These are phyloP conservation scores for Paralinhomoeus sp. DNA, from an alignment of 2,888 invertebrate genomes.

Conservation along the genomic window DNA sequence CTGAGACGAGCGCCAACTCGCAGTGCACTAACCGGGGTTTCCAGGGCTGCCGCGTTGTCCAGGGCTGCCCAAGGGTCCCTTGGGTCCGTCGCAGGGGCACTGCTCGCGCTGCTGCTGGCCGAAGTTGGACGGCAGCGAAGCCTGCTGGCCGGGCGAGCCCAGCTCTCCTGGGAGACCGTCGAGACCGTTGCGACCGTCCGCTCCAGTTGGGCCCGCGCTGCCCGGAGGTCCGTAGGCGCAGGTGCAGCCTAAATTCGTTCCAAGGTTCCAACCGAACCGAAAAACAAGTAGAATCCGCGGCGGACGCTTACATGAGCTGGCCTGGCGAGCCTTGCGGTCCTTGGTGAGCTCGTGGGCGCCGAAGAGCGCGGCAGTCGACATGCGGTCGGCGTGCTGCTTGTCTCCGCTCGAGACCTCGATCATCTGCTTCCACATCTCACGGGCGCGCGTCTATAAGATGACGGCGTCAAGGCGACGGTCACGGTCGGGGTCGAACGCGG, in stretches of 20 bases:
- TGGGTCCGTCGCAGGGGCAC: constrained; percentile 23
- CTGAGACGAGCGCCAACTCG: constrained; percentile 5
- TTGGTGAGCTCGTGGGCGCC: too few species aligned
- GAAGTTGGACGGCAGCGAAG: background rate
- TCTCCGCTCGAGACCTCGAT: constrained; percentile 20
- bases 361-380: too few species aligned
- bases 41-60: constrained; percentile 10
- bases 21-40: constrained; percentile 11
- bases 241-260: constrained; percentile 17
- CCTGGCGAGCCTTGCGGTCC: too few species aligned
- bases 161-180: constrained; percentile 2
- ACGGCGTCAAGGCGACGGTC: too few species aligned
- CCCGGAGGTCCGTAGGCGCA: constrained; percentile 24
- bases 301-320: too few species aligned
- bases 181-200: constrained; percentile 16
- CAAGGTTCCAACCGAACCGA: background rate
- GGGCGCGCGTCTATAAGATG: constrained; percentile 14
- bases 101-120: constrained; percentile 7
- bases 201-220: constrained; percentile 14
- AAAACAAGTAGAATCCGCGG: too few species aligned
- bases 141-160: background rate
- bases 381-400: constrained; percentile 8
- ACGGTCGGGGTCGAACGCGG: too few species aligned
- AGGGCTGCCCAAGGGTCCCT: constrained; percentile 16
- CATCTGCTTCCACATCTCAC: constrained; percentile 25